Evolutionary conservation across 92 coral and sea anemone genomes (phyloP), one percentile per base, ranked within the genome.

Genomic region (Palythoa grandiflora): DNA sequence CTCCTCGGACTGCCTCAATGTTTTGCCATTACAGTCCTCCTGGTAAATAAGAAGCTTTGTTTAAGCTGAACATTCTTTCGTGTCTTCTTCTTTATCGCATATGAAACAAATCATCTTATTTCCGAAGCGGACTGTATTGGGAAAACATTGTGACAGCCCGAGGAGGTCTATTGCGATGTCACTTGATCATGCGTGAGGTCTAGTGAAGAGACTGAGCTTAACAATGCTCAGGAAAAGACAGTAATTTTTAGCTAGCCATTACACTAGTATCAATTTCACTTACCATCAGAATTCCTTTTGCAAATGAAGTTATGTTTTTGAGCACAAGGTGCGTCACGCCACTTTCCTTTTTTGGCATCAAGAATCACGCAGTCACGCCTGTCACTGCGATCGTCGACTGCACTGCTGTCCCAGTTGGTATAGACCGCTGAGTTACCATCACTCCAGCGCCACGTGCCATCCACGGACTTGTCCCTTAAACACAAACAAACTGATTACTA

Each of bases 371-470:
- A 97, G 84, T 97, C 99, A 48, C 94, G 79, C 9, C 96, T 93
- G 84, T 95, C 92, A 38, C 95, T 93, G 61, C 91, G 96, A 38
- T 94, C 95, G 55, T 93, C 92, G 13, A 92, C 90, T 65, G 98
- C 93, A 57, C 97, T 91, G 85, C 98, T 97, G 84, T 97, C 98
- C 99, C 99, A 97, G 93, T 97, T 93, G 15, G 96, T 97, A 63
- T 95, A 97, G 40, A 97, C 98, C 7, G 96, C 92, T 54, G 94
- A 80, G 68, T 96, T 92, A 1, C 96, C 98, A 73, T 97, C 99
- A 60, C 96, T 94, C 99, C 99, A 97, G 7, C 94, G 85, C 99
- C 99, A 97, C n/a, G 99, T 95, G 9, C 99, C 99, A 71, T 97
- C 99, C 10, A 93, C 87, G 8, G 97, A 94, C 89, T 95, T 92